Percentiles rank a stretch among this genome's conserved stretches.
Evolutionary conservation across 1,140 invertebrate genomes (phyloP).

Genomic region (Chelonus insularis): DNA sequence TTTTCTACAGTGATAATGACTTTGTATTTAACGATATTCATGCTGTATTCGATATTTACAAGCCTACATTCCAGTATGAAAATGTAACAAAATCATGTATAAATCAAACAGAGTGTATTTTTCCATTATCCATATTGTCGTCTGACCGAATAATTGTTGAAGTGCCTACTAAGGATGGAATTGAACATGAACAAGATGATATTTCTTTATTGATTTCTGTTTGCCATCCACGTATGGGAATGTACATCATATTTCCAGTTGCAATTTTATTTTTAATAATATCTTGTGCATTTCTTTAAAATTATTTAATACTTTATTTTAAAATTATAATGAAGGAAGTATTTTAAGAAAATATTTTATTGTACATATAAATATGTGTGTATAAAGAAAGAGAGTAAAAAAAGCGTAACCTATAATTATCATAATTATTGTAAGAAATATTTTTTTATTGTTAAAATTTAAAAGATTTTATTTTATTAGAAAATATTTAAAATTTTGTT

Average conservation of each 20-base stretch:
- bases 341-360: too few relatives aligned
- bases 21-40: slow-evolving; percentile 76
- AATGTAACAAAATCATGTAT: slow-evolving; percentile 73
- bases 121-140: slow-evolving; percentile 70
- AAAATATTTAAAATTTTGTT: too few relatives aligned
- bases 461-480: too few relatives aligned
- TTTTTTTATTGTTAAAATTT: too few relatives aligned
- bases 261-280: slow-evolving; percentile 73
- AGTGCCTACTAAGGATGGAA: slow-evolving; percentile 76
- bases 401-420: too few relatives aligned
- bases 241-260: slow-evolving; percentile 79
- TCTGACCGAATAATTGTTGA: slow-evolving; percentile 78
- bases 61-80: slow-evolving; percentile 76
- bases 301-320: background rate
- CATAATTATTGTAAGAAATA: too few relatives aligned
- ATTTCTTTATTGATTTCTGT: slow-evolving; percentile 70
- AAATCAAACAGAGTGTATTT: slow-evolving; percentile 75
- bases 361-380: too few relatives aligned
- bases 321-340: too few relatives aligned
- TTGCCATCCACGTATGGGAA: slow-evolving; percentile 74
- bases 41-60: slow-evolving; percentile 81
- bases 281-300: slow-evolving; percentile 70
- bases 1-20: slow-evolving; percentile 85
- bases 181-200: slow-evolving; percentile 71
- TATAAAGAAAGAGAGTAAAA: too few relatives aligned